A percentile compares a stretch with the other conserved stretches of the same genome.
Evolutionary conservation across 1,140 invertebrate species (phyloP).

Genomic region (Zaprionus davidi): DNA sequence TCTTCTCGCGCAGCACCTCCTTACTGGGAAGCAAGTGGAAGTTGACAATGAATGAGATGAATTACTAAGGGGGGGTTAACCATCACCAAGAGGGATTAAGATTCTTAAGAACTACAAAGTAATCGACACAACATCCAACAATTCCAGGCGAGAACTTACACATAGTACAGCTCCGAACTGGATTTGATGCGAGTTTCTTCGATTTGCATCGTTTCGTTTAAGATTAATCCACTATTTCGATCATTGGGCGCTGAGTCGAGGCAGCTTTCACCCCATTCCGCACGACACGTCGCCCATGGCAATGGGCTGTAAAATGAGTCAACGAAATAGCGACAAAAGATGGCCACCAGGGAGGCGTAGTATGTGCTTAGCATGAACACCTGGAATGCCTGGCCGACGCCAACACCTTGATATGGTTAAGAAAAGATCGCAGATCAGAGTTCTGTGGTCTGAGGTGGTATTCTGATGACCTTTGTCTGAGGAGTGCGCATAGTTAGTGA

Average conservation of each 20-base stretch:
- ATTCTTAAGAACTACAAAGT: background rate
- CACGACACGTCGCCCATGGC: conserved; percentile 88
- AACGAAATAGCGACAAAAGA: conserved; percentile 89
- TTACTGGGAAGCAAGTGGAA: conserved; percentile 84
- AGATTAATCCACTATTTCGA: conserved; percentile 30
- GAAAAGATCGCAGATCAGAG: conserved; percentile 36
- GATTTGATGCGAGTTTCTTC: conserved; percentile 74
- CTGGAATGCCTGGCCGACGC: conserved; percentile 90
- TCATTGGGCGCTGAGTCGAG: conserved; percentile 63
- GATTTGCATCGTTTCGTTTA: conserved; percentile 11
- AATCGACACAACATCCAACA: background rate
- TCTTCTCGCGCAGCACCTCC: conserved; percentile 88
- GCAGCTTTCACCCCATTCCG: conserved; percentile 85
- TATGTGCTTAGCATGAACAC: conserved; percentile 89
- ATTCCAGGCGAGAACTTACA: conserved; percentile 83
- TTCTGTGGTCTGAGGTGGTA: conserved; percentile 2
- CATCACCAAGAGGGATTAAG: conserved; percentile 27
- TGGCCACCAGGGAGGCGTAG: conserved; percentile 89
- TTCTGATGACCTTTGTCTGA: background rate
- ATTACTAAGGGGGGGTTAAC: background rate
- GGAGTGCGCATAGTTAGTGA: background rate
- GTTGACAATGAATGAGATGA: background rate
- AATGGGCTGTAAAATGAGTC: conserved; percentile 87
- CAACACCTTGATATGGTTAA: conserved; percentile 87
- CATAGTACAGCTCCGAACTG: conserved; percentile 87